Percentiles rank a stretch among this genome's conserved stretches.
These are phyloP conservation scores for Nomada ferruginata DNA, from an alignment of 2,888 invertebrate genomes.

Conservation along the genomic window DNA sequence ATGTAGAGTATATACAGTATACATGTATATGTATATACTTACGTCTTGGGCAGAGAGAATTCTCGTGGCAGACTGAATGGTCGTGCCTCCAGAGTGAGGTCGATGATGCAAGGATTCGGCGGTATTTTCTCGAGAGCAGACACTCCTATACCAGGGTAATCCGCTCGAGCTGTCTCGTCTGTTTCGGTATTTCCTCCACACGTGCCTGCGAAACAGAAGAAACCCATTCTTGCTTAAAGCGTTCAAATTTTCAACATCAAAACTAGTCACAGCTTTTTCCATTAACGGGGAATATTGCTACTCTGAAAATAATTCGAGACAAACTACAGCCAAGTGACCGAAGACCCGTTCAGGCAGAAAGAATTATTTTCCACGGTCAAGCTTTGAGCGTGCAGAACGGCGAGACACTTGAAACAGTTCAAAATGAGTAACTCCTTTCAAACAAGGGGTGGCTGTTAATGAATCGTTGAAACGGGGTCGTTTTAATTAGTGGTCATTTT, in stretches of 20 bases:
- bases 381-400: background rate
- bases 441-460: background rate
- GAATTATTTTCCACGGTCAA: background rate
- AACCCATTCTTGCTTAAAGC: background rate
- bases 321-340: background rate
- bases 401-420: slow-evolving; percentile 28
- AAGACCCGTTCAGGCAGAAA: slow-evolving; percentile 5
- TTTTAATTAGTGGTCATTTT: slow-evolving; percentile 47
- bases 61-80: slow-evolving; percentile 79
- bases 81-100: slow-evolving; percentile 77
- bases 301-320: too few species aligned
- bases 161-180: slow-evolving; percentile 83
- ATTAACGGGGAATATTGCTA: too few species aligned
- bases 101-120: slow-evolving; percentile 80
- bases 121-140: slow-evolving; percentile 78
- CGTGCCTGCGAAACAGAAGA: slow-evolving; percentile 81
- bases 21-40: slow-evolving; percentile 61
- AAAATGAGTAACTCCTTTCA: slow-evolving; percentile 25
- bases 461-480: slow-evolving; percentile 16
- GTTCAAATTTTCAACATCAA: too few species aligned
- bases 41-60: slow-evolving; percentile 82
- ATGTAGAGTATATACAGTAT: background rate
- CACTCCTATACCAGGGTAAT: slow-evolving; percentile 80
- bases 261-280: background rate
- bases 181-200: slow-evolving; percentile 86